These are phyloP conservation scores for Bradypodion pumilum DNA, from an alignment of 2,797 vertebrate species.

Conservation along the genomic window DNA sequence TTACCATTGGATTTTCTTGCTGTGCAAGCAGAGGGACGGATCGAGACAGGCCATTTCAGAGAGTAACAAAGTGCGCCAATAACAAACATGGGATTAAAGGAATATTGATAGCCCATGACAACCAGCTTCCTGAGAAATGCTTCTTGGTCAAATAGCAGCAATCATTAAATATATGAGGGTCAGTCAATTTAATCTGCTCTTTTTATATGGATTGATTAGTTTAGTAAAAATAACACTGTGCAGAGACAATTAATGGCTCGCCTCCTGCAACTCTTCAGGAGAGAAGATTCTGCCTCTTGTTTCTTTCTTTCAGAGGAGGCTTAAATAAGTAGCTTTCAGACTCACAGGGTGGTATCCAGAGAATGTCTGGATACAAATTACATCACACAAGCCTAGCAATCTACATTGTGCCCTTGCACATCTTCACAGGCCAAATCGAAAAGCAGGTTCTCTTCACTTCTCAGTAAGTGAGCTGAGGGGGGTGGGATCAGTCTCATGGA, in stretches of 20 bases:
- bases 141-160: slow-evolving; percentile 87
- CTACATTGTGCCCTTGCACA: too few relatives aligned
- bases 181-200: slow-evolving; percentile 91
- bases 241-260: slow-evolving; percentile 83
- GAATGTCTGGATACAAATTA: neutral
- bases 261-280: slow-evolving; percentile 60
- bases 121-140: slow-evolving; percentile 84
- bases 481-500: too few relatives aligned
- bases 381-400: too few relatives aligned
- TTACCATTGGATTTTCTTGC: slow-evolving; percentile 80
- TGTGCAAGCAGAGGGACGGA: slow-evolving; percentile 74
- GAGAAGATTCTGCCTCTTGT: slow-evolving; percentile 32
- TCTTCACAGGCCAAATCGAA: too few relatives aligned
- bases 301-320: slow-evolving; percentile 29
- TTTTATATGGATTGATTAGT: slow-evolving; percentile 89
- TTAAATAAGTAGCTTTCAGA: slow-evolving; percentile 46
- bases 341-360: neutral
- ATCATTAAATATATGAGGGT: slow-evolving; percentile 94
- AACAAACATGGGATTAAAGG: slow-evolving; percentile 86
- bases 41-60: slow-evolving; percentile 77
- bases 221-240: slow-evolving; percentile 79
- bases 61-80: slow-evolving; percentile 82
- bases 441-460: too few relatives aligned
- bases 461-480: too few relatives aligned
- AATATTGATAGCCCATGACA: slow-evolving; percentile 88